These are phyloP conservation scores for Anguilla japonica DNA, from an alignment of 2,113 vertebrate species.

Conservation along the genomic window DNA sequence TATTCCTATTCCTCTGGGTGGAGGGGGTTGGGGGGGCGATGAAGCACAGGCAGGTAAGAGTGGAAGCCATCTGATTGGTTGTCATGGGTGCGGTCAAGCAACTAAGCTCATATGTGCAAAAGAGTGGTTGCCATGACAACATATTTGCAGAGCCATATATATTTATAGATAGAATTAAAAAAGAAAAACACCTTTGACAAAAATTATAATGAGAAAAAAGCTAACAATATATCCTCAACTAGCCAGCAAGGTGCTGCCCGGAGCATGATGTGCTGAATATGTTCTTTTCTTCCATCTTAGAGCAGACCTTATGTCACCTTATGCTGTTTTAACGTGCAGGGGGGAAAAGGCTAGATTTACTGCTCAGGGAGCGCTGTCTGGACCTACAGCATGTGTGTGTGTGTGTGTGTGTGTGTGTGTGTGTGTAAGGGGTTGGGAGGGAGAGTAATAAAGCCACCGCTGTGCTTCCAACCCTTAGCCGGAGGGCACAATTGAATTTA, in stretches of 20 bases:
- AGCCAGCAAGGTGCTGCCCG: constrained; percentile 25
- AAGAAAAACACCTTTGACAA: neutral
- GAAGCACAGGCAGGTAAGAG: neutral
- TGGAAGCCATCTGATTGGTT: neutral
- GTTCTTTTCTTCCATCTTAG: constrained; percentile 10
- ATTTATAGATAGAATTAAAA: neutral
- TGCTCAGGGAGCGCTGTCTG: neutral
- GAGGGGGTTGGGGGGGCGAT: neutral
- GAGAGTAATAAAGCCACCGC: neutral
- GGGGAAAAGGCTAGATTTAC: constrained; percentile 4
- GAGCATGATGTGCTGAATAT: neutral
- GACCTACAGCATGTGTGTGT: neutral
- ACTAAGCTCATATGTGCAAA: neutral
- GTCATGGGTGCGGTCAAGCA: neutral
- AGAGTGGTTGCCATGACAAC: neutral
- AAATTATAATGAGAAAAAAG: neutral
- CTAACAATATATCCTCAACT: neutral
- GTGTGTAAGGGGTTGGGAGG: neutral
- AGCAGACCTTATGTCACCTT: constrained; percentile 9
- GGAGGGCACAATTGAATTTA: constrained; percentile 4
- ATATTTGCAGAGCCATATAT: neutral
- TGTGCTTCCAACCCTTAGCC: neutral
- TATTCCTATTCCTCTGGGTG: neutral
- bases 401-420: neutral
- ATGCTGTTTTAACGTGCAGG: constrained; percentile 27